Base-by-base conservation (phyloP, 2,113 vertebrate genomes). In the Cercopithecus mona region DNA sequence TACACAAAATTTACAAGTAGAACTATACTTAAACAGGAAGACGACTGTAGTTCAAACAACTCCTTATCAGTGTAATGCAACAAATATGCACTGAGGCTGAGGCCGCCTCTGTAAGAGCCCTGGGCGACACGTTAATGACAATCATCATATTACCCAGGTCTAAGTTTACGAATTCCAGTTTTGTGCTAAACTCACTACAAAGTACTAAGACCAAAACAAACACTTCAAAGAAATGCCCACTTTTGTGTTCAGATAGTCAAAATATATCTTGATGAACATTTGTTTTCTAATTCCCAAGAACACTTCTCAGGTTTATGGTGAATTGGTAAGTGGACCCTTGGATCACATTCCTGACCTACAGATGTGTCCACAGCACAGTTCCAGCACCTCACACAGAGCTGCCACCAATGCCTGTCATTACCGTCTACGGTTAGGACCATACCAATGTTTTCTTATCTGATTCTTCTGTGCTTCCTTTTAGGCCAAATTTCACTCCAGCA, bases 401-500 rank as follows among this genome's bases (percentile, higher is more conserved):
- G 64, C 35, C 23, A 11, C 1, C 32, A n/a, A 73, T 8, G 78
- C 23, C 75, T 43, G 55, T 8, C 35, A 70, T 64, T 22, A 30
- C 59, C 9, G 16, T 7, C 91, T 20, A 27, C 64, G 8, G 18
- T 35, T 1, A 61, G 38, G 22, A 35, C n/a, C 68, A 25, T 0
- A 78, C 25, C 50, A 9, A 3, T 8, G 16, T n/a, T 75, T 72
- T 32, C 82, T 64, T 20, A 76, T 50, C 64, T 70, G 68, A 57
- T 52, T 57, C 55, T 93, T 84, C 45, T 40, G 43, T 38, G 38
- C 45, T 88, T 78, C 72, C 84, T 85, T 75, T 82, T 32, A 94
- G 66, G 76, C 22, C 68, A 84, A 87, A 93, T 92, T 92, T 92
- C 93, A 93, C 27, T 66, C 38, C 27, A 94, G 84, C 59, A 90